phyloP scores from a whole-genome alignment of 2,888 invertebrate species.

The Acronicta psi region DNA sequence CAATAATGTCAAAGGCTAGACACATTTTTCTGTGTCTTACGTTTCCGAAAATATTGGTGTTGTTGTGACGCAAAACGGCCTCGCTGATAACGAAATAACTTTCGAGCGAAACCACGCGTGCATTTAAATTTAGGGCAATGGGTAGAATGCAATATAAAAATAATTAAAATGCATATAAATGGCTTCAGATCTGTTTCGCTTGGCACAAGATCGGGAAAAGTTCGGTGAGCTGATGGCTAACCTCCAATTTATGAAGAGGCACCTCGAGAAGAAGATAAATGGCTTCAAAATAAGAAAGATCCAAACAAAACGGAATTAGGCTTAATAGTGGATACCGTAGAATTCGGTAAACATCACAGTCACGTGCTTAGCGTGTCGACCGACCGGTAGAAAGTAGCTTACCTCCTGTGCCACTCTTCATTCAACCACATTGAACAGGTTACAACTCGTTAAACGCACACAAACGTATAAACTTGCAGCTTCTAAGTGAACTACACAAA shows the following conservation, averaged over 20 bases:
- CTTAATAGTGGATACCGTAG: constrained; percentile 54
- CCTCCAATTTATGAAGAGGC: no score
- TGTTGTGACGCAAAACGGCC: constrained; percentile 38
- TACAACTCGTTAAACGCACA: constrained; percentile 80
- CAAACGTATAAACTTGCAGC: constrained; percentile 56
- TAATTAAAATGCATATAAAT: constrained; percentile 5
- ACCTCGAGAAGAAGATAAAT: no score
- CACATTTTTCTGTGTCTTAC: constrained; percentile 22
- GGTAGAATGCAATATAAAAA: constrained; percentile 10
- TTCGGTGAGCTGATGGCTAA: no score
- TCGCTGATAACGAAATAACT: constrained; percentile 50
- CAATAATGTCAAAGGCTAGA: constrained; percentile 25
- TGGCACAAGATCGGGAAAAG: no score
- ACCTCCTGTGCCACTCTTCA: constrained; percentile 86
- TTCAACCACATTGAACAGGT: constrained; percentile 85
- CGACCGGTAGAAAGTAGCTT: constrained; percentile 86
- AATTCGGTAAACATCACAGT: constrained; percentile 70
- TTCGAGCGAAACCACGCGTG: constrained; percentile 34
- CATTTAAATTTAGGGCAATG: constrained; percentile 24
- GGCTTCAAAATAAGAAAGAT: constrained; percentile 13
- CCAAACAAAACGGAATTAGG: constrained; percentile 24
- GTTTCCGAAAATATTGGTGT: constrained; percentile 41
- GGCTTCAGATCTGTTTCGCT: constrained; percentile 12
- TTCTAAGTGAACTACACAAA: constrained; percentile 56
- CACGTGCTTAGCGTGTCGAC: constrained; percentile 69